Conservation (phyloP, 2,888 invertebrate species). For the Oxystoma pomonae region DNA sequence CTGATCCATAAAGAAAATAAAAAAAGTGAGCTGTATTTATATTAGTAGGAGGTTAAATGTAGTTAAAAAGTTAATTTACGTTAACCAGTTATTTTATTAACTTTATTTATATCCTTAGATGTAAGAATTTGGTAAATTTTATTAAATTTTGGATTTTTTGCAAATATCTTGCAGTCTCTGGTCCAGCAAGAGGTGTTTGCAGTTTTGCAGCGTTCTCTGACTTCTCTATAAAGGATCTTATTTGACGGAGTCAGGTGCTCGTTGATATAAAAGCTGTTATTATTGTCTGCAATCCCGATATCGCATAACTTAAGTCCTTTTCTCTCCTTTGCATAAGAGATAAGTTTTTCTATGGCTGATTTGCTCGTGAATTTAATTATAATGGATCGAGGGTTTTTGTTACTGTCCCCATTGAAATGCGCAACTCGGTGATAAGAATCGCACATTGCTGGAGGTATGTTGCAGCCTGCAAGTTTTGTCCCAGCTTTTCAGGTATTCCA, state of each 20-base stretch:
- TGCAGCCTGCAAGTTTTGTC: background rate
- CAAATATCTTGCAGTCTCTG: background rate
- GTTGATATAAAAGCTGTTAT: slow-evolving; percentile 1
- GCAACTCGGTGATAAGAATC: background rate
- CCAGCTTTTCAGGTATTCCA: background rate
- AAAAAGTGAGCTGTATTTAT: no score
- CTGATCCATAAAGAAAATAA: background rate
- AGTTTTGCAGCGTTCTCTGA: background rate
- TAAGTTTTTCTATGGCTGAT: background rate
- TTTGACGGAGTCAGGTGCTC: background rate
- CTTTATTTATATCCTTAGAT: no score
- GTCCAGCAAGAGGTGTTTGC: background rate
- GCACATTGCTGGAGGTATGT: background rate
- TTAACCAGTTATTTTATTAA: background rate
- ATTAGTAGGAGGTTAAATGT: no score
- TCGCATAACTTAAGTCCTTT: background rate
- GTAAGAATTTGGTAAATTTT: no score
- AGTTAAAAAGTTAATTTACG: background rate
- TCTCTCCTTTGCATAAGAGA: background rate
- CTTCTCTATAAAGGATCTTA: background rate
- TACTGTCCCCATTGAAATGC: background rate
- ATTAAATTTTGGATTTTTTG: background rate
- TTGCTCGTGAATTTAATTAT: background rate
- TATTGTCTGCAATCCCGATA: background rate
- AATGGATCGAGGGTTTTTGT: background rate